Evolutionary conservation across 2,888 invertebrate species (phyloP).

Genomic region (Clistopyga incitator): DNA sequence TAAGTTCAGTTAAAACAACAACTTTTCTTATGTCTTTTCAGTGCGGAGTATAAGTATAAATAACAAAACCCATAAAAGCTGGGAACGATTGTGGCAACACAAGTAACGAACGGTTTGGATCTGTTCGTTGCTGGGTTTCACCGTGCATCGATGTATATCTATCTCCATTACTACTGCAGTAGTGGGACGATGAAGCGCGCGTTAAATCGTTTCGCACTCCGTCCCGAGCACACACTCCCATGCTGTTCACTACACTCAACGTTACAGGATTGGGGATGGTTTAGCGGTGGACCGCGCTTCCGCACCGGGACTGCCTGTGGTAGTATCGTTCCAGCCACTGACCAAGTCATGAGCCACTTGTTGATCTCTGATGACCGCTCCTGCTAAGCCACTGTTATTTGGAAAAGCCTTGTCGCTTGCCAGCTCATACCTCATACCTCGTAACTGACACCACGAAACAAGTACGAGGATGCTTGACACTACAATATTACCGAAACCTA

Average conservation of each 20-base stretch:
- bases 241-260: slow-evolving; percentile 48
- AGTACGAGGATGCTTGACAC: background rate
- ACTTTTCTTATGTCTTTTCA: no score
- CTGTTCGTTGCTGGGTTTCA: slow-evolving; percentile 47
- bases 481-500: background rate
- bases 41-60: no score
- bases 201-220: slow-evolving; percentile 5
- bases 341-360: slow-evolving; percentile 83
- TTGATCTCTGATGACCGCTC: slow-evolving; percentile 80
- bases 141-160: slow-evolving; percentile 45
- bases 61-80: slow-evolving; percentile 6
- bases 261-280: slow-evolving; percentile 72
- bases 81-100: slow-evolving; percentile 32
- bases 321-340: slow-evolving; percentile 73
- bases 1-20: no score
- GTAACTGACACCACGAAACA: slow-evolving; percentile 23
- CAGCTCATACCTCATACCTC: slow-evolving; percentile 18
- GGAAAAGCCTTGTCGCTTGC: slow-evolving; percentile 60
- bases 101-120: slow-evolving; percentile 27
- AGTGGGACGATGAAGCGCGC: slow-evolving; percentile 55
- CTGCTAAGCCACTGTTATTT: slow-evolving; percentile 71
- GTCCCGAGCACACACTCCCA: background rate
- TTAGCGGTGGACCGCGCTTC: slow-evolving; percentile 75
- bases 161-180: slow-evolving; percentile 34
- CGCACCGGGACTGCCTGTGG: slow-evolving; percentile 63